Percentiles rank a stretch among this genome's conserved stretches.
These are phyloP conservation scores for Tribolium freemani DNA, from an alignment of 2,888 invertebrate species.

Conservation along the genomic window DNA sequence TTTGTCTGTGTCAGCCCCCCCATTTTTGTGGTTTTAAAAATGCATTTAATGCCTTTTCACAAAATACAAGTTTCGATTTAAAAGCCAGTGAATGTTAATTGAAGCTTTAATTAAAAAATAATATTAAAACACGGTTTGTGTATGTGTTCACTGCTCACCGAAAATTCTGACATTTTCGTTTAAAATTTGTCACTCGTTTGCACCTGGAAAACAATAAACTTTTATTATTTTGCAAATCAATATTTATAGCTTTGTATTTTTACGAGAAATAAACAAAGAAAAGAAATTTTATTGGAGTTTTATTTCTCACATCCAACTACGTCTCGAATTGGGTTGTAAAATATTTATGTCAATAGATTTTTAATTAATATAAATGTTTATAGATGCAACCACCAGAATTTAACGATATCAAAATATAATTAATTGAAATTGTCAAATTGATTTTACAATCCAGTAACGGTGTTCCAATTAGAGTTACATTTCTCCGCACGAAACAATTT, in stretches of 20 bases:
- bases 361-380: slow-evolving; percentile 31
- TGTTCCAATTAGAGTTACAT: slow-evolving; percentile 29
- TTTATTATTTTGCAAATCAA: slow-evolving; percentile 34
- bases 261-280: slow-evolving; percentile 30
- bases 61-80: slow-evolving; percentile 28
- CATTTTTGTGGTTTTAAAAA: slow-evolving; percentile 25
- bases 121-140: neutral
- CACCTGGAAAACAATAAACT: slow-evolving; percentile 13
- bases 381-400: neutral
- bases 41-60: slow-evolving; percentile 12
- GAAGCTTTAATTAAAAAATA: slow-evolving; percentile 9
- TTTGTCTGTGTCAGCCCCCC: slow-evolving; percentile 25
- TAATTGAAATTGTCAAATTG: slow-evolving; percentile 1
- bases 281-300: slow-evolving; percentile 32
- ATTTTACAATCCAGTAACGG: slow-evolving; percentile 14
- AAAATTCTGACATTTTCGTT: neutral
- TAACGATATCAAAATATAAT: slow-evolving; percentile 19
- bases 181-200: slow-evolving; percentile 15
- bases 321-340: slow-evolving; percentile 27
- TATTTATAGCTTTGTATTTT: slow-evolving; percentile 27
- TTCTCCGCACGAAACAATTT: slow-evolving; percentile 7
- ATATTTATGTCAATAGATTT: slow-evolving; percentile 20
- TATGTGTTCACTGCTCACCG: neutral
- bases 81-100: slow-evolving; percentile 20
- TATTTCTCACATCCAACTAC: slow-evolving; percentile 24